Evolutionary conservation across 2,113 vertebrate species (phyloP), one percentile per base, ranked within the genome.

Genomic region (Pteruthius melanotis): DNA sequence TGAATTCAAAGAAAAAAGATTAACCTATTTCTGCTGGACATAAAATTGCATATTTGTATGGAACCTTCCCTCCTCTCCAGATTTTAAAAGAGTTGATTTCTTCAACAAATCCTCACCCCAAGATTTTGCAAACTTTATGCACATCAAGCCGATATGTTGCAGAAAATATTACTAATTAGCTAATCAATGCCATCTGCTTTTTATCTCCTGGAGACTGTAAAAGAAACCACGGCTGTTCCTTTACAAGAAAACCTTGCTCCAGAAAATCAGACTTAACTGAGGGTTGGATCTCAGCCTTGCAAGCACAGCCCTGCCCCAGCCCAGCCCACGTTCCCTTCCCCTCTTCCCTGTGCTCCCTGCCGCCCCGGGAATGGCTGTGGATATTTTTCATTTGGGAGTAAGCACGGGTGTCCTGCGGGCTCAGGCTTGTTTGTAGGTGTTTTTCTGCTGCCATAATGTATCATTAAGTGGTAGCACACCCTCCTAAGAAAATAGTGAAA

Each of bases 251-350:
- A 60, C 33, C 66, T 61, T 54, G 33, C 77, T 85, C 44, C 54
- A 61, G 76, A 65, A 94, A 94, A 78, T 64, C 57, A 57, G 69
- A 35, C 33, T 71, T 53, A 40, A 63, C 45, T 31, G 86, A 52
- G 72, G 47, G 71, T n/a, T 57, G 44, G 88, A 95, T 97, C 57
- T 70, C 86, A 89, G 84, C 92, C 92, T 72, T 82, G 90, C 83
- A 72, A 93, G 57, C 70, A 63, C 68, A 90, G 86, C 89, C 66
- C 95, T 50, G 95, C 66, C 93, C 96, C 97, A 96, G 97, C 97
- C 95, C 97, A 91, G 95, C 59, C 59, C 2, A 9, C 39, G 40
- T 42, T 81, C n/a, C 64, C 30, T 94, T 81, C 94, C 78, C 74
- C 88, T 95, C 79, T 90, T 79, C 94, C 84, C 21, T 92, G 79